Evolutionary conservation across 2,797 vertebrate genomes (phyloP).

Genomic region (Catharus ustulatus): DNA sequence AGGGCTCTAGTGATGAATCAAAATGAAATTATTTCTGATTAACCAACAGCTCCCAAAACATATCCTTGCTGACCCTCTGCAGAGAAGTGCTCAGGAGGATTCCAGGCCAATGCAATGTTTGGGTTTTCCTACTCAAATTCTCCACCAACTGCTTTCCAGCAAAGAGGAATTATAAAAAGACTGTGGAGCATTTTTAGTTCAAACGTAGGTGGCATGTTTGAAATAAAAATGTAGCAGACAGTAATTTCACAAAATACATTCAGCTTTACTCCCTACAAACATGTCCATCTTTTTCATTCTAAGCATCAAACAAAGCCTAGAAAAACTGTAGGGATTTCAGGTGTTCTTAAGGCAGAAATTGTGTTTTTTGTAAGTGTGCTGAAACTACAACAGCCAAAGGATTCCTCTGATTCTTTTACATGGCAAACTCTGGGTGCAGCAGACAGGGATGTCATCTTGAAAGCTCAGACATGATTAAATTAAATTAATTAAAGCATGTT

Average conservation of each 20-base stretch:
- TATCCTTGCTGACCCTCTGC: not conserved
- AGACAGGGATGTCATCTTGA: not conserved
- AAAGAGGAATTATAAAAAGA: not conserved
- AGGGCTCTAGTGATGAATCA: slow-evolving; percentile 15
- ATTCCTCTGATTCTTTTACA: not conserved
- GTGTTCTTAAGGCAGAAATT: not conserved
- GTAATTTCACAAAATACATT: not conserved
- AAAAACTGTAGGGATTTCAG: not conserved
- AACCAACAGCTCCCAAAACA: not conserved
- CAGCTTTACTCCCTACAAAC: not conserved
- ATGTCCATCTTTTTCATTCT: not conserved
- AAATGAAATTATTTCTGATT: slow-evolving; percentile 42
- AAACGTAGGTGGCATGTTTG: not conserved
- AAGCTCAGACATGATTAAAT: not conserved
- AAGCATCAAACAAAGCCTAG: not conserved
- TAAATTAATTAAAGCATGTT: not conserved
- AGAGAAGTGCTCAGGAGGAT: not conserved
- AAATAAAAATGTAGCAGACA: not conserved
- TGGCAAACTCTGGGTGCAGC: not conserved
- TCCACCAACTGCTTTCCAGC: not conserved
- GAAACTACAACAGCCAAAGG: not conserved
- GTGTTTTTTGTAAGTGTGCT: not conserved
- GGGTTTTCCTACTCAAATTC: slow-evolving; percentile 12
- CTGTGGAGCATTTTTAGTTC: not conserved
- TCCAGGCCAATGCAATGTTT: not conserved